phyloP scores from a whole-genome alignment of 2,888 invertebrate species.

The Lasioglossum vierecki region DNA sequence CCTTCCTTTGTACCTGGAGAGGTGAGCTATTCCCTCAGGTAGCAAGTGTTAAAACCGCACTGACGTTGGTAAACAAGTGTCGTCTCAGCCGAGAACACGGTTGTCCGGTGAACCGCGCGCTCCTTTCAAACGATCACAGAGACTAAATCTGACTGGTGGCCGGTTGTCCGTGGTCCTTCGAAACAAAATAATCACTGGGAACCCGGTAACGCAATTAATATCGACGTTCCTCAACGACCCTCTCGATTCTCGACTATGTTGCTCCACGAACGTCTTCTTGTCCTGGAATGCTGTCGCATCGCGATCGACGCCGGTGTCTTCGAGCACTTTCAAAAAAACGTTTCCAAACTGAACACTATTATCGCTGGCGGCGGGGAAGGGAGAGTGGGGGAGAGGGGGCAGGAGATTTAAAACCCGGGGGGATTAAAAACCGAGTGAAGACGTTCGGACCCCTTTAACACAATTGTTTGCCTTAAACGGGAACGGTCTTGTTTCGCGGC shows the following conservation, averaged over 20 bases:
- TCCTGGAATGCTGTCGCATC: conserved; percentile 57
- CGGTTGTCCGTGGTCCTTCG: not conserved
- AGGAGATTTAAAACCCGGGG: not conserved
- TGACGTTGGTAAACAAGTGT: conserved; percentile 52
- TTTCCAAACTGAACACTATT: conserved; percentile 13
- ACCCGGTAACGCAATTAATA: no score
- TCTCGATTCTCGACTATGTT: conserved; percentile 38
- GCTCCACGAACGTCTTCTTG: conserved; percentile 45
- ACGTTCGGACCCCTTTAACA: not conserved
- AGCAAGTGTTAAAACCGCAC: conserved; percentile 30
- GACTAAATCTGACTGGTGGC: conserved; percentile 9
- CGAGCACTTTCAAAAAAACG: conserved; percentile 23
- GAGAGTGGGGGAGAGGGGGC: not conserved
- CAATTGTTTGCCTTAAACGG: not conserved
- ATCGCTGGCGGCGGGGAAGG: fast-evolving
- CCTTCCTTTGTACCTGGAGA: conserved; percentile 5
- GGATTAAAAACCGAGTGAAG: not conserved
- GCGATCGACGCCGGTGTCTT: conserved; percentile 33
- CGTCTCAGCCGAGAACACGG: conserved; percentile 24
- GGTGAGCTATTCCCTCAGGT: not conserved
- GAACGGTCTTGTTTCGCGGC: conserved; percentile 8
- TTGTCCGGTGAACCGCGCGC: conserved; percentile 45
- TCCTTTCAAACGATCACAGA: conserved; percentile 36
- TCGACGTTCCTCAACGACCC: conserved; percentile 11
- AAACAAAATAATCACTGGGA: not conserved